Evolutionary conservation across 2,888 invertebrate species (phyloP).

Genomic region (Sericinus montela): DNA sequence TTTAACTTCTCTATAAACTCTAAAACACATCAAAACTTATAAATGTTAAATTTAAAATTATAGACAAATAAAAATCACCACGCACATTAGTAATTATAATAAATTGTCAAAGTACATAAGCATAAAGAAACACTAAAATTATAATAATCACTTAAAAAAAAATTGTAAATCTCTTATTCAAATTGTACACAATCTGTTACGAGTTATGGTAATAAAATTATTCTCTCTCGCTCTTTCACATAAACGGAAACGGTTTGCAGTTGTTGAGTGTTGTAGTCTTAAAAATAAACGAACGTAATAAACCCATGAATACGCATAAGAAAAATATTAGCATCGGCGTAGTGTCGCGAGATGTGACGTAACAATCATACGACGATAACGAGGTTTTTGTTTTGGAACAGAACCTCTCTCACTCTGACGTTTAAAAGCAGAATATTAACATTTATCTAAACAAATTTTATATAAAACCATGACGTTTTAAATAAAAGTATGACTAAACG

Average conservation of each 20-base stretch:
- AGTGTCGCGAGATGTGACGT: constrained; percentile 4
- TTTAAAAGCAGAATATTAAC: not conserved
- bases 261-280: constrained; percentile 5
- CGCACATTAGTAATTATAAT: not conserved
- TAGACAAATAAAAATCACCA: too few relatives aligned
- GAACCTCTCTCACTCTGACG: not conserved
- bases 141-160: not conserved
- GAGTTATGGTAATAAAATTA: constrained; percentile 16
- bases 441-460: too few relatives aligned
- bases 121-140: too few relatives aligned
- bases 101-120: not conserved
- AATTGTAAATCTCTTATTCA: constrained; percentile 12
- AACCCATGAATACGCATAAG: constrained; percentile 17
- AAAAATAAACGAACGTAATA: constrained; percentile 15
- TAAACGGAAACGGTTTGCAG: not conserved
- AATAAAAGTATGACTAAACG: too few relatives aligned
- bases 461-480: too few relatives aligned
- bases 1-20: too few relatives aligned
- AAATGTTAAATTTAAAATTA: too few relatives aligned
- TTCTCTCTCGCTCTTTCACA: constrained; percentile 6
- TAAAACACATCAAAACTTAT: too few relatives aligned
- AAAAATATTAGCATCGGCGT: constrained; percentile 13
- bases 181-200: constrained; percentile 9
- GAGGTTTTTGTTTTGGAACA: constrained; percentile 11
- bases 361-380: constrained; percentile 4